Evolutionary conservation across 2,113 vertebrate genomes (phyloP).

Genomic region (Cottus gobio): DNA sequence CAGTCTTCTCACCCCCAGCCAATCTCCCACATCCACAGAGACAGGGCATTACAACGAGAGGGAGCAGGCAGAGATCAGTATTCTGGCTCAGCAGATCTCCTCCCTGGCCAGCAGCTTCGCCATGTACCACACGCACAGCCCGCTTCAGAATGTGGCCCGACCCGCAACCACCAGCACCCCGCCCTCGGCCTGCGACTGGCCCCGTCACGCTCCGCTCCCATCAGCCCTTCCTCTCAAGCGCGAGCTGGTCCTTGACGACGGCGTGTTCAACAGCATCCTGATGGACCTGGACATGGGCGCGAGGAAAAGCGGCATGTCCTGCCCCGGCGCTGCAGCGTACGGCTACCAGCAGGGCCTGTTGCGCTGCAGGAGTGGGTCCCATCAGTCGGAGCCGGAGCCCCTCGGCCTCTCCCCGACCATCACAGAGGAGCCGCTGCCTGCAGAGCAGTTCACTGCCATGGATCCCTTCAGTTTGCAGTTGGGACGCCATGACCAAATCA

Average conservation of each 20-base stretch:
- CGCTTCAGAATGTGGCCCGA: neutral
- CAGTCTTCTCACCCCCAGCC: constrained; percentile 56
- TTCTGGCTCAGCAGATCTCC: constrained; percentile 86
- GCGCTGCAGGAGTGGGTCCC: constrained; percentile 1
- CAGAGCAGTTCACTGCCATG: constrained; percentile 45
- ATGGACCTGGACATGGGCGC: constrained; percentile 66
- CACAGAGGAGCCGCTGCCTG: constrained; percentile 20
- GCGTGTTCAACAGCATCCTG: constrained; percentile 78
- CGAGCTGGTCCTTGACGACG: constrained; percentile 66
- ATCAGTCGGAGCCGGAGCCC: constrained; percentile 2
- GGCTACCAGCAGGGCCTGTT: constrained; percentile 17
- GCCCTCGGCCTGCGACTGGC: constrained; percentile 41
- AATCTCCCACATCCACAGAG: constrained; percentile 40
- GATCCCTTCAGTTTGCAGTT: constrained; percentile 58
- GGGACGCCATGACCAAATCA: constrained; percentile 48
- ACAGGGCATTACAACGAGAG: constrained; percentile 62
- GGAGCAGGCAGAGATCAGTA: constrained; percentile 80
- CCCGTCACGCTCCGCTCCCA: neutral
- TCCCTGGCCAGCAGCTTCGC: constrained; percentile 84
- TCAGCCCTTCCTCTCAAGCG: constrained; percentile 25
- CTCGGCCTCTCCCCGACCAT: neutral
- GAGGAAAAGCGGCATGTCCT: constrained; percentile 13
- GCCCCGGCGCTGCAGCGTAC: neutral
- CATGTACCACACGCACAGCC: constrained; percentile 56
- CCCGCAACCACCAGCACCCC: neutral